Base-by-base conservation (phyloP, 2,113 vertebrate genomes). In the Notiomystis cincta region DNA sequence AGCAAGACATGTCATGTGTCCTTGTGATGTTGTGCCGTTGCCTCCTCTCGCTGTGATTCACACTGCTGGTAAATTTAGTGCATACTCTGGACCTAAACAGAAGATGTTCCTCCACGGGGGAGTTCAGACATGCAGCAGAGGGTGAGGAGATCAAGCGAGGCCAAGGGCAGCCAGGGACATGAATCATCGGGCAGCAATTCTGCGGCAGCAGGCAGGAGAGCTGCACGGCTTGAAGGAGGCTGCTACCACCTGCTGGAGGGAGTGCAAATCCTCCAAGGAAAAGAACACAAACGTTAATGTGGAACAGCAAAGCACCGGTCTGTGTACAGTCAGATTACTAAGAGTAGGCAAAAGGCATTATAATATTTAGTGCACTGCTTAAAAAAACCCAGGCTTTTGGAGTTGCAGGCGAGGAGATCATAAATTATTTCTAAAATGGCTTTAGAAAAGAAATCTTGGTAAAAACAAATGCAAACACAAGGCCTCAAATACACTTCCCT, bases 161-260 rank as follows among this genome's bases (percentile, higher is more conserved):
- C 58, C 79, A 70, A 72, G 85, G 72, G 72, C 71, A 91, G 79
- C 30, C 77, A 30, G 60, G 79, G 58, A 72, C 67, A 15, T 21
- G 47, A 35, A 77, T 35, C 50, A 10, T 22, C 2, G 6, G 9
- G 40, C 56, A 53, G 70, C 20, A 21, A 16, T 15, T 45, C 24
- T n/a, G 64, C 67, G 17, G 51, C 91, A 73, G 79, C 31, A 38
- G 35, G 24, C 60, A 4, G 67, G 35, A 54, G 38, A 47, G 60
- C 35, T 4, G 85, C 51, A 3, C 35, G 31, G 70, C 60, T 57
- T 13, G 25, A 90, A 91, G 94, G 82, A 87, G 37, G 40, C 37
- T 96, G 78, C 91, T 96, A 78, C 96, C 97, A 95, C 78, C 97
- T 97, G 70, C 95, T 89, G 97, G 94, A 87, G 47, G 33, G 33